Evolutionary conservation across 2,888 invertebrate genomes (phyloP).

Genomic region (Dyspetes luteomarginatus): DNA sequence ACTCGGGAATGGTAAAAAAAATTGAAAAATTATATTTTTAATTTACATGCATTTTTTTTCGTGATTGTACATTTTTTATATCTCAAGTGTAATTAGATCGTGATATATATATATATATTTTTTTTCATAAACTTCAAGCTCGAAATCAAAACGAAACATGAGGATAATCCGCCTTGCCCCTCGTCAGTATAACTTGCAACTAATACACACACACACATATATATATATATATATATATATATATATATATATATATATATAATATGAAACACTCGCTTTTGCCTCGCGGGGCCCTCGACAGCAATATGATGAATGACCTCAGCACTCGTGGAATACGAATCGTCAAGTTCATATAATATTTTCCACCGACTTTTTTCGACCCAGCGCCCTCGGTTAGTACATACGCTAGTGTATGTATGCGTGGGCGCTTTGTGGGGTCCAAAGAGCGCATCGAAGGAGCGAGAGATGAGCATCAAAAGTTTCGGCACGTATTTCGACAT

Average conservation of each 20-base stretch:
- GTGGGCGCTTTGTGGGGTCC: not conserved
- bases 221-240: too few species aligned
- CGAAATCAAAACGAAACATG: constrained; percentile 9
- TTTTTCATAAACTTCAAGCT: constrained; percentile 1
- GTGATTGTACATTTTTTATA: too few species aligned
- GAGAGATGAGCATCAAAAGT: constrained; percentile 43
- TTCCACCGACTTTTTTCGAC: not conserved
- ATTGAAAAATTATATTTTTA: not conserved
- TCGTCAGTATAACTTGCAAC: not conserved
- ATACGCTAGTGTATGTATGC: not conserved
- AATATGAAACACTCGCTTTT: constrained; percentile 11
- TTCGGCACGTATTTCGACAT: constrained; percentile 56
- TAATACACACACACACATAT: not conserved
- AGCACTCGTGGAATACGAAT: constrained; percentile 38
- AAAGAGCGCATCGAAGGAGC: constrained; percentile 14
- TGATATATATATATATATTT: too few species aligned
- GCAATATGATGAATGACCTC: constrained; percentile 42
- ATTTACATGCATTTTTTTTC: not conserved
- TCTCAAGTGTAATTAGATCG: too few species aligned
- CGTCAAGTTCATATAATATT: constrained; percentile 28
- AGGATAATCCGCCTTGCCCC: not conserved
- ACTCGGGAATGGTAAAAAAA: too few species aligned
- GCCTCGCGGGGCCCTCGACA: constrained; percentile 7
- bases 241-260: too few species aligned
- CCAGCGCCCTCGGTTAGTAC: not conserved